Base-by-base conservation (phyloP, 2,797 vertebrate species). In the Sitta carolinensis region DNA sequence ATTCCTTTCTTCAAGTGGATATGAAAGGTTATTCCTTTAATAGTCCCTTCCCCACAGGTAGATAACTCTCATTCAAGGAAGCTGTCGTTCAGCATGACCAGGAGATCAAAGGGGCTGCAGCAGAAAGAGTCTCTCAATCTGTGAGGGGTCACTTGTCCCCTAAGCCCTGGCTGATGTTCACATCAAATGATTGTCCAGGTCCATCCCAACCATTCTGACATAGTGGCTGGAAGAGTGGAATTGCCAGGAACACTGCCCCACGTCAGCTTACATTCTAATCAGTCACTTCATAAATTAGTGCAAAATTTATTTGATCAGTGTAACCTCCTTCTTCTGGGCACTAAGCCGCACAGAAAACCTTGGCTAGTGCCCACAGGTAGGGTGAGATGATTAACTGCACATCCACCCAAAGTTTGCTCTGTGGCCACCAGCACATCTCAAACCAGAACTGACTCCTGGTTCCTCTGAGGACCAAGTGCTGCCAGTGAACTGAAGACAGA, bases 1-100 rank as follows among this genome's bases (percentile, higher is more conserved):
- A 97, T 97, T 93, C 94, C 86, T 96, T 96, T 94, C 95, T 96
- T 86, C 47, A 62, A 77, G 58, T 84, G 74, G 72, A 93, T 91
- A 96, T 84, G 94, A 95, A 96, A 95, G 95, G 85, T 90, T 93
- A 87, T 82, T 93, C 63, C 90, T 87, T 79, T 45, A 90, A 82
- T 26, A 89, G 77, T 42, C 67, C 77, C 74, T 79, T 96, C 51
- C 70, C 61, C 61, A 80, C 61, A 93, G 86, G 77, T 84, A 90
- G 90, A 91, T 83, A 89, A 92, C 70, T 77, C 86, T 84, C 70
- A 16, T 61, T 76, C 3, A 4, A 70, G 92, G 90, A 97, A 95
- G 93, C 74, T 66, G 50, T 95, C 86, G 29, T 81, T 97, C 96
- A 96, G 74, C 95, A 87, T 36, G 84, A 38, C 52, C 67, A 40